Conservation (phyloP, 2,888 invertebrate species). For the Lymantria dispar region DNA sequence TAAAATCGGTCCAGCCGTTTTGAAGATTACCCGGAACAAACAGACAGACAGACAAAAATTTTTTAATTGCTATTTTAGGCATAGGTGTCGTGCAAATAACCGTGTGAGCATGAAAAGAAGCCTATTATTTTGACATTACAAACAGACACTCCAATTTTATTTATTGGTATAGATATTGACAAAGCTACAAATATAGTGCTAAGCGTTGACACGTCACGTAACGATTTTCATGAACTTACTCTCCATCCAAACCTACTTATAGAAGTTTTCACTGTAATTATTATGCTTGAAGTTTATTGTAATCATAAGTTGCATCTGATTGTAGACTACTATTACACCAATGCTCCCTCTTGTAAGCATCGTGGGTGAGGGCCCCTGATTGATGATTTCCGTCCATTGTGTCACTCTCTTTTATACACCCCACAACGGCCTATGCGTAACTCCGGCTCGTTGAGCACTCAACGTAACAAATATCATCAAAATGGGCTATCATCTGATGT, state of each 20-base stretch:
- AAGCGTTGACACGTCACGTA: too few relatives aligned
- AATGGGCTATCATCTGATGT: slow-evolving; percentile 39
- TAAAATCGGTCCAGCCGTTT: too few relatives aligned
- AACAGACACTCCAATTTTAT: too few relatives aligned
- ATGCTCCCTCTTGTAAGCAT: slow-evolving; percentile 41
- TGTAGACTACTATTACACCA: slow-evolving; percentile 44
- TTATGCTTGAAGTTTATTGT: slow-evolving; percentile 37
- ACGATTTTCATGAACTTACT: too few relatives aligned
- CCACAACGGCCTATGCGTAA: slow-evolving; percentile 41
- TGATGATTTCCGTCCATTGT: slow-evolving; percentile 73
- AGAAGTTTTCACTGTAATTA: slow-evolving; percentile 34
- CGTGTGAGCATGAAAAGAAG: too few relatives aligned
- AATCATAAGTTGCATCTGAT: slow-evolving; percentile 42
- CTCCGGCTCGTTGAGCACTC: slow-evolving; percentile 39
- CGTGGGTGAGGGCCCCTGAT: slow-evolving; percentile 64
- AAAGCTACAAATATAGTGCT: too few relatives aligned
- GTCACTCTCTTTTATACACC: slow-evolving; percentile 57
- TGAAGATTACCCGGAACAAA: too few relatives aligned
- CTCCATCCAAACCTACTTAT: slow-evolving; percentile 26
- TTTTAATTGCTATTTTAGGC: too few relatives aligned
- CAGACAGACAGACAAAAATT: too few relatives aligned
- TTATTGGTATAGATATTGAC: too few relatives aligned
- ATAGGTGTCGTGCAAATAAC: too few relatives aligned
- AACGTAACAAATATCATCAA: slow-evolving; percentile 43
- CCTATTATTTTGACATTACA: too few relatives aligned